Evolutionary conservation across 1,140 invertebrate species (phyloP).

Genomic region (Trigoniulus corallinus): DNA sequence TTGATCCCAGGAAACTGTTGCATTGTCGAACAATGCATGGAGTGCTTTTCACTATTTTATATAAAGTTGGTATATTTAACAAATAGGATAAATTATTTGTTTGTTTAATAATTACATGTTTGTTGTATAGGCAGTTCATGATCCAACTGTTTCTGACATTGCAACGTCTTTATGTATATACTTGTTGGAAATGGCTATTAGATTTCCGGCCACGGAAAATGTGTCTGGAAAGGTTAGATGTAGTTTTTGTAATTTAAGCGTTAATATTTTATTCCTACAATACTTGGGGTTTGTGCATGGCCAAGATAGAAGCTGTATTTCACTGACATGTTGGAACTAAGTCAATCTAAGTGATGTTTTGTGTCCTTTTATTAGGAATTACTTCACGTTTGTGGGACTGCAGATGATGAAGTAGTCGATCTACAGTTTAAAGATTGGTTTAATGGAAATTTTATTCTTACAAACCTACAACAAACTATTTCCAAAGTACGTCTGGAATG

Average conservation of each 20-base stretch:
- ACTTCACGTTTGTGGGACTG: neutral
- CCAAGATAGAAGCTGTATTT: too few species aligned
- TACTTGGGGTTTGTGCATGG: too few species aligned
- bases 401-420: constrained; percentile 27
- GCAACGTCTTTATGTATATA: constrained; percentile 68
- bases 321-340: too few species aligned
- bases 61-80: constrained; percentile 34
- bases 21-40: constrained; percentile 68
- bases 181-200: constrained; percentile 64
- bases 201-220: constrained; percentile 34
- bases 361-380: too few species aligned
- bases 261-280: too few species aligned
- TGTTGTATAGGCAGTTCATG: constrained; percentile 38
- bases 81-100: neutral
- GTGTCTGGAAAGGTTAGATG: constrained; percentile 17
- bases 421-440: constrained; percentile 55
- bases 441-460: constrained; percentile 51
- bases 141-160: constrained; percentile 52
- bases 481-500: constrained; percentile 5
- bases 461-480: constrained; percentile 42
- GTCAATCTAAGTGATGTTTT: too few species aligned
- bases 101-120: neutral
- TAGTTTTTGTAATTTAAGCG: neutral
- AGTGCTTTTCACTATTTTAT: constrained; percentile 61
- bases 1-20: constrained; percentile 47